Conservation (phyloP, 1,140 invertebrate genomes). For the Tetragnatha versicolor region DNA sequence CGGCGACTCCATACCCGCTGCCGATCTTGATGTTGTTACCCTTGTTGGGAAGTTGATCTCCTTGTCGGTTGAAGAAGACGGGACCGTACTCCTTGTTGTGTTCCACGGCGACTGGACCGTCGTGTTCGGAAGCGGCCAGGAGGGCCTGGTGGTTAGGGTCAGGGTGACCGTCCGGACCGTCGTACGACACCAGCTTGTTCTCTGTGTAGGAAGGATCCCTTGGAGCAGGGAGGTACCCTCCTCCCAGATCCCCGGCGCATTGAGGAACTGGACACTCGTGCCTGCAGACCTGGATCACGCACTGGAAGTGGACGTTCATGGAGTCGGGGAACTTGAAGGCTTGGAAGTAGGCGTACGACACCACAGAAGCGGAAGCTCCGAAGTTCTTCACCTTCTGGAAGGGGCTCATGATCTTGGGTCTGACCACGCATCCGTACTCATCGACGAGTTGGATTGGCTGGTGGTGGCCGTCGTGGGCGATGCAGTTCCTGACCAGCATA, state of each 20-base stretch:
- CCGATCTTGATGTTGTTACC: constrained; percentile 36
- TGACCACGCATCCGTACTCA: constrained; percentile 87
- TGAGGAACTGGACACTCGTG: constrained; percentile 86
- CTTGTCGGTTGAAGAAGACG: constrained; percentile 53
- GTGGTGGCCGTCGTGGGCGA: constrained; percentile 91
- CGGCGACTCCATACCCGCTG: constrained; percentile 42
- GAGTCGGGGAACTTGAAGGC: constrained; percentile 97
- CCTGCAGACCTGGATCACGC: constrained; percentile 92
- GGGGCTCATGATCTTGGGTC: constrained; percentile 90
- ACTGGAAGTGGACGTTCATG: constrained; percentile 97
- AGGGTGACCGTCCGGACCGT: background rate
- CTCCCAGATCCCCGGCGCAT: constrained; percentile 57
- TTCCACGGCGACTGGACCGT: background rate
- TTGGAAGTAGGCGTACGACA: constrained; percentile 93
- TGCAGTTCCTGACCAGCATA: constrained; percentile 92
- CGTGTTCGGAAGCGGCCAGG: background rate
- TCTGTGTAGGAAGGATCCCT: constrained; percentile 56
- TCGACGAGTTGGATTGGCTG: constrained; percentile 94
- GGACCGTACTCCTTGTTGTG: constrained; percentile 27
- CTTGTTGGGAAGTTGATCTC: constrained; percentile 44
- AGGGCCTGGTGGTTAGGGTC: constrained; percentile 31
- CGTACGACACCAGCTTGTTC: constrained; percentile 39
- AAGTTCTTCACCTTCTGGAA: constrained; percentile 97
- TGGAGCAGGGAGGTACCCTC: constrained; percentile 48
- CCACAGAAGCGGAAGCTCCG: constrained; percentile 86